These are phyloP conservation scores for Gymnocephalus cernua DNA, from an alignment of 2,113 vertebrate genomes.

Conservation along the genomic window DNA sequence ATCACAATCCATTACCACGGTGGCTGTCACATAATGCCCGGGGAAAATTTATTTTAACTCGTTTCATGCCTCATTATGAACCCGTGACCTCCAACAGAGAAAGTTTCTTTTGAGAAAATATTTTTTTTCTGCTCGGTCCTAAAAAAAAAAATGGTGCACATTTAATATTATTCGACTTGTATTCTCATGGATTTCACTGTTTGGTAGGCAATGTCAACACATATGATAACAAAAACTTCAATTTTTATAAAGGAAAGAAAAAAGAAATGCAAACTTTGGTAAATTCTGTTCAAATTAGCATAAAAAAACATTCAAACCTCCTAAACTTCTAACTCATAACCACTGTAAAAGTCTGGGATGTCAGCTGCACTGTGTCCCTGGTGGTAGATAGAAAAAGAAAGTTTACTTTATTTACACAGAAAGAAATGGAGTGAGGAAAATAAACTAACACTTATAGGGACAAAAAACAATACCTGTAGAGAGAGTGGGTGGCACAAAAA, in stretches of 20 bases:
- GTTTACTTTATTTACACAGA: constrained; percentile 8
- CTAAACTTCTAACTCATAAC: not conserved
- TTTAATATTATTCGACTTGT: not conserved
- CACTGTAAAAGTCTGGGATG: not conserved
- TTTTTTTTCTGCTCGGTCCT: not conserved
- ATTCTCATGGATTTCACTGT: not conserved
- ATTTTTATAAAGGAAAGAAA: not conserved
- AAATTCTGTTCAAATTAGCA: not conserved
- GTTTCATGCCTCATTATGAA: constrained; percentile 50
- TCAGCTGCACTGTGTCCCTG: not conserved
- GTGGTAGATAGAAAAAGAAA: not conserved
- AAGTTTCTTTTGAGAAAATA: constrained; percentile 15
- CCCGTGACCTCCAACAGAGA: constrained; percentile 45
- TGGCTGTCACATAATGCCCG: constrained; percentile 26
- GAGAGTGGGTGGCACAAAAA: constrained; percentile 33
- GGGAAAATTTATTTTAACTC: constrained; percentile 54
- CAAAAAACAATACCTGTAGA: constrained; percentile 5
- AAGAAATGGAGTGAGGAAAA: not conserved
- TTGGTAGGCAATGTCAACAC: not conserved
- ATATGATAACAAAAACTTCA: not conserved
- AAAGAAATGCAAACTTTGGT: not conserved
- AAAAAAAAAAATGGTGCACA: not conserved
- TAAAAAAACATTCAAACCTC: not conserved
- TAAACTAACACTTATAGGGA: not conserved
- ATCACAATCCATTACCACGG: constrained; percentile 54